Base-by-base conservation (phyloP, 1,140 invertebrate species). In the Aphaenogaster floridana region DNA sequence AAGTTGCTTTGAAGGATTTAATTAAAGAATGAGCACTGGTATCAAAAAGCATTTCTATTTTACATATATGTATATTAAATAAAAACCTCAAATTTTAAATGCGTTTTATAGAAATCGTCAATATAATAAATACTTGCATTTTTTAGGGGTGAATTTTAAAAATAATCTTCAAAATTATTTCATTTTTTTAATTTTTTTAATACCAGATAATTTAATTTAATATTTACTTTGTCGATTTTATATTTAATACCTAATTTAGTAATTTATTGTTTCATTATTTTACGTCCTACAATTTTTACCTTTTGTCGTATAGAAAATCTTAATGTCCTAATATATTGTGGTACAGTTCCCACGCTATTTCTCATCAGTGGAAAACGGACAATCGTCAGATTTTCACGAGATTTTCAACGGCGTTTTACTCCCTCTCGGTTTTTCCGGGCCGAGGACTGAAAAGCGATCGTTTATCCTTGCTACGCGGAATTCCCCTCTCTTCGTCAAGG, bases 391-490 rank as follows among this genome's bases (percentile, higher is more conserved):
- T 72, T 81, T 81, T 39, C 34, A n/a, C 63, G 48, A 34, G 36
- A 42, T 48, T 48, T 83, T 36, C 39, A 17, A 48, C 54, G 42
- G 8, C 17, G 42, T 74, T 74, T 74, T 45, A 61, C 13, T 54
- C 52, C 28, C 34, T 21, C 57, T 9, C n/a, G 8, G 21, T n/a
- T 83, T 83, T 72, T 48, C 15, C 21, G 7, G 21, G 28, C 68
- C 1, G 52, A 21, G 69, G 28, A 61, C 61, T 54, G 50, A 68
- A 79, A 68, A 80, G 63, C 80, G 79, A 74, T 83, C 80, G 66
- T 83, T 74, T 83, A 57, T 72, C 52, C 61, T 80, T 42, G 28
- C 61, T n/a, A 15, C 61, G 76, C n/a, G 39, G 11, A 59, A 72
- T 83, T 59, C 7, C 68, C 34, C 80, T 74, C 54, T 42, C 50